Base-by-base conservation (phyloP, 2,888 invertebrate genomes). In the Pherbina coryleti region DNA sequence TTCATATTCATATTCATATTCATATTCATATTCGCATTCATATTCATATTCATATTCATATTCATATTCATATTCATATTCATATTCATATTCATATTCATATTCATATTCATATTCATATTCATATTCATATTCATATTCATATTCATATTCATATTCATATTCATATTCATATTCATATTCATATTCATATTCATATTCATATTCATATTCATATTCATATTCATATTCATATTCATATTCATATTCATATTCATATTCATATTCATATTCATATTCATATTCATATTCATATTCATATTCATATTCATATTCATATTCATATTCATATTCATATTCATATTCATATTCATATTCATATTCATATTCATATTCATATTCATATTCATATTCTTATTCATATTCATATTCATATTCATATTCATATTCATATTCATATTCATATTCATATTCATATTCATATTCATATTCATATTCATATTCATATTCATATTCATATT, bases 301-400 rank as follows among this genome's bases (percentile, higher is more conserved):
- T 19, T 22, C 55, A 55, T 55, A 19, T 19, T 22, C 55, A 55
- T 55, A 19, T 19, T 22, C 55, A 55, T 53, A n/a, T 19, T 22
- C 55, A 55, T 55, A 19, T 19, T 22, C 55, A 55, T 55, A 19
- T 19, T 22, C 55, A 55, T 55, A 19, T 19, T 37, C 37, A n/a
- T 22, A 55, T 55, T 55, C n/a, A n/a, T 55, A 55, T 55, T 55
- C n/a, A n/a, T 22, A 55, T 55, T 55, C n/a, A n/a, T 22, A 55
- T 55, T 55, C n/a, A n/a, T 55, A 55, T 55, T 55, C n/a, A n/a
- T 22, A 55, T 55, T 55, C n/a, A n/a, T 55, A 55, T 55, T 55
- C n/a, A n/a, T 22, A 55, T 55, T 55, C n/a, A n/a, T 22, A 55
- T 55, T 55, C n/a, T 3, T 53, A 55, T 55, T 17, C 5, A n/a